A percentile compares a stretch with the other conserved stretches of the same genome.
Conservation (phyloP, 2,888 invertebrate species). For the Rhamnusium bicolor region DNA sequence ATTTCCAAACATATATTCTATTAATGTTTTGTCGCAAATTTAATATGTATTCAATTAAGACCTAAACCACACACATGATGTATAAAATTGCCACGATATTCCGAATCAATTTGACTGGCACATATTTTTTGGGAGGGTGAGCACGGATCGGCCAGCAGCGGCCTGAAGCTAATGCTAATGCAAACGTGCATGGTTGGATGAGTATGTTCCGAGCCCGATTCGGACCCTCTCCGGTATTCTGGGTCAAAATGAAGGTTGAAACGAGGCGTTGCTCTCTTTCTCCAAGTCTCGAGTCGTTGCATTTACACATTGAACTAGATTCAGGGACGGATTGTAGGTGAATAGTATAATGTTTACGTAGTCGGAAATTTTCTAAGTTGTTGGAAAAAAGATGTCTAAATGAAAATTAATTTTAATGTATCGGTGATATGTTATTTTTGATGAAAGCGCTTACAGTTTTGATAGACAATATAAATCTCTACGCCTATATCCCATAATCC, state of each 20-base stretch:
- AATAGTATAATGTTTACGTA: neutral
- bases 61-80: neutral
- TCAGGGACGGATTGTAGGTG: neutral
- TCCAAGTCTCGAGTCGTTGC: neutral
- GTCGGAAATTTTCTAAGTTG: too few species aligned
- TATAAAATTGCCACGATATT: neutral
- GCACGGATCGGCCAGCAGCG: neutral
- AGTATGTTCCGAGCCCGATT: neutral
- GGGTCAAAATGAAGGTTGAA: neutral
- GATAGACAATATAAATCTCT: too few species aligned
- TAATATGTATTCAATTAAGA: neutral
- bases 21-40: neutral
- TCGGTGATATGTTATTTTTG: too few species aligned
- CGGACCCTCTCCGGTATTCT: neutral
- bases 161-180: conserved; percentile 1
- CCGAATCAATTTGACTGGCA: conserved; percentile 1
- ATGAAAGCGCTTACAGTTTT: too few species aligned
- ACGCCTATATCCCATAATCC: too few species aligned
- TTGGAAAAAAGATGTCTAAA: too few species aligned
- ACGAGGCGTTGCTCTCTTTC: neutral
- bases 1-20: too few species aligned
- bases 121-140: conserved; percentile 3
- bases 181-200: neutral
- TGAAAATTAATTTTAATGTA: too few species aligned
- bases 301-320: neutral